Conservation (phyloP, 2,113 vertebrate genomes). For the Gopherus evgoodei region DNA sequence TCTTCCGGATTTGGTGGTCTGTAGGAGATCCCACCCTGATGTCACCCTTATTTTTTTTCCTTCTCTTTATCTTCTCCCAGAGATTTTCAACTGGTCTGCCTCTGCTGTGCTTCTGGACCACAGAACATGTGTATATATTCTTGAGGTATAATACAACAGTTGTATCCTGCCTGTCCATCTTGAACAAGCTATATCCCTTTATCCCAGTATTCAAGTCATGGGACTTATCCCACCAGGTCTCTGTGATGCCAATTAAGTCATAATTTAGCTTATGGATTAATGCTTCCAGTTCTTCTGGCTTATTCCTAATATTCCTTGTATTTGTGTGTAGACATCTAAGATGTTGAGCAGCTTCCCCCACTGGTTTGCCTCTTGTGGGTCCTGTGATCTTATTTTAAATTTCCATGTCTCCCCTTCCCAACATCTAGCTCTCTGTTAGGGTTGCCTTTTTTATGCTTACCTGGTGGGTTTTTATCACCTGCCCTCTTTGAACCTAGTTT, state of each 20-base stretch:
- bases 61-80: background rate
- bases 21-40: background rate
- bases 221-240: background rate
- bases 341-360: no score
- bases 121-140: background rate
- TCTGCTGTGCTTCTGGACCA: background rate
- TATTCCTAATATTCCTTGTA: no score
- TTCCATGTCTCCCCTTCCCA: no score
- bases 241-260: background rate
- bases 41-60: background rate
- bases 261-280: no score
- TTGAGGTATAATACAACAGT: background rate
- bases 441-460: no score
- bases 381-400: no score
- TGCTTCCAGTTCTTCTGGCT: no score
- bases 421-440: no score
- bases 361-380: no score
- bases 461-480: background rate
- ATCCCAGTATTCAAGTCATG: background rate
- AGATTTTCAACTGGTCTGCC: background rate
- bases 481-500: background rate
- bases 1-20: background rate
- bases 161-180: background rate
- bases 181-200: background rate
- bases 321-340: no score